phyloP scores from a whole-genome alignment of 1,140 invertebrate species.

The Neodiprion fabricii region DNA sequence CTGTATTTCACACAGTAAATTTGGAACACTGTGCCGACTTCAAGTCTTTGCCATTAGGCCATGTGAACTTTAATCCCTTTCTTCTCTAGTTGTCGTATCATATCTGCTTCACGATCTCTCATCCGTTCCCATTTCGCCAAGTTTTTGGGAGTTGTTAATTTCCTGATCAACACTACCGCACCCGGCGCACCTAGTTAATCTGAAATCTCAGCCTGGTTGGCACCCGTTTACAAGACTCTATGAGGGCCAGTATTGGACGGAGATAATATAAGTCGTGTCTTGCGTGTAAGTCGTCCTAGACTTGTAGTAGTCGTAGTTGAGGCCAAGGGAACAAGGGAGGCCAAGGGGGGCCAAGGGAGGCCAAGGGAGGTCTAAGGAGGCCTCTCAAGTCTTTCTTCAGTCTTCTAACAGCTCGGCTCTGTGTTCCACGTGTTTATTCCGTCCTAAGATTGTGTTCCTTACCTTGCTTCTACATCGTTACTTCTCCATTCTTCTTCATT shows the following conservation, averaged over 20 bases:
- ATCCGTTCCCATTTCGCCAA: background rate
- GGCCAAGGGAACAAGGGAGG: background rate
- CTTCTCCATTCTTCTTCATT: background rate
- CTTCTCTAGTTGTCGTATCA: too few relatives aligned
- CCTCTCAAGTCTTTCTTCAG: constrained; percentile 57
- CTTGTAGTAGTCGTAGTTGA: background rate
- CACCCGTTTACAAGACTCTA: background rate
- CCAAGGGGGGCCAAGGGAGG: constrained; percentile 37
- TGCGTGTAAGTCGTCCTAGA: constrained; percentile 41
- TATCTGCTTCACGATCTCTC: background rate
- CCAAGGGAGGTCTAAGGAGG: constrained; percentile 60
- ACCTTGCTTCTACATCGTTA: background rate
- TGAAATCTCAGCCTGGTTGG: background rate
- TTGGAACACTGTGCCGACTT: too few relatives aligned
- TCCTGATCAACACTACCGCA: background rate
- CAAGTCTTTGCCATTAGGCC: too few relatives aligned
- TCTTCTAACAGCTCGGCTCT: constrained; percentile 49
- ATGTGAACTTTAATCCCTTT: too few relatives aligned
- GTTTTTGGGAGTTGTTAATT: background rate
- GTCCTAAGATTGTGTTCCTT: background rate
- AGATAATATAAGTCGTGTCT: constrained; percentile 58
- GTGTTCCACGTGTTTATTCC: constrained; percentile 45
- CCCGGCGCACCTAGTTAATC: background rate
- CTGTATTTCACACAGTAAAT: too few relatives aligned
- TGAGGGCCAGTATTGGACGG: constrained; percentile 23